These are phyloP conservation scores for Chaetoderma sp. DNA, from an alignment of 2,888 invertebrate species.

Conservation along the genomic window DNA sequence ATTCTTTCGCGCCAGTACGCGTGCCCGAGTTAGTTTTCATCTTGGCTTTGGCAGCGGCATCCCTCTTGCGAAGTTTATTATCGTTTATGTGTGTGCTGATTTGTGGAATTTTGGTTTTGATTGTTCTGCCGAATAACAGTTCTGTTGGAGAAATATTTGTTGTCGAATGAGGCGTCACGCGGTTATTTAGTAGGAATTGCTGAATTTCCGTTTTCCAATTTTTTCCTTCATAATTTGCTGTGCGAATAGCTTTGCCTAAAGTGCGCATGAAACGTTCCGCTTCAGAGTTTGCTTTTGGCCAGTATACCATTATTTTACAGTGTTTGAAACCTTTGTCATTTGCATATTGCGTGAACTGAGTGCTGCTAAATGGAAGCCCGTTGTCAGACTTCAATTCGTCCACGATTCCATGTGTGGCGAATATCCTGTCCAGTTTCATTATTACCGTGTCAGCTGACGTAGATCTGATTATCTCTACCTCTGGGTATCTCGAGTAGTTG, in stretches of 20 bases:
- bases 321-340: background rate
- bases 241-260: background rate
- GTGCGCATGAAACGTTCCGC: background rate
- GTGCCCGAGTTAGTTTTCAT: no score
- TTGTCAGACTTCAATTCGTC: background rate
- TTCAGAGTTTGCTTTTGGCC: background rate
- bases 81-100: no score
- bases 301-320: background rate
- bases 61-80: no score
- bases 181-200: no score
- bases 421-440: constrained; percentile 22
- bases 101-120: no score
- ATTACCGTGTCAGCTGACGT: constrained; percentile 14
- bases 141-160: no score
- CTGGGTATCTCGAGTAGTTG: constrained; percentile 22
- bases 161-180: no score
- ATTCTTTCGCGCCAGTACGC: no score
- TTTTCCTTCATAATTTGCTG: background rate
- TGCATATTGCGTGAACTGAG: background rate
- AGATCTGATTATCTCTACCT: constrained; percentile 11
- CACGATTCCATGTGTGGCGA: background rate
- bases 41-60: no score
- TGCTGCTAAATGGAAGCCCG: background rate
- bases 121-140: no score
- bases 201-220: background rate